Percentiles rank a stretch among this genome's conserved stretches.
Evolutionary conservation across 2,888 invertebrate species (phyloP).

Genomic region (Azorinus chamasolen): DNA sequence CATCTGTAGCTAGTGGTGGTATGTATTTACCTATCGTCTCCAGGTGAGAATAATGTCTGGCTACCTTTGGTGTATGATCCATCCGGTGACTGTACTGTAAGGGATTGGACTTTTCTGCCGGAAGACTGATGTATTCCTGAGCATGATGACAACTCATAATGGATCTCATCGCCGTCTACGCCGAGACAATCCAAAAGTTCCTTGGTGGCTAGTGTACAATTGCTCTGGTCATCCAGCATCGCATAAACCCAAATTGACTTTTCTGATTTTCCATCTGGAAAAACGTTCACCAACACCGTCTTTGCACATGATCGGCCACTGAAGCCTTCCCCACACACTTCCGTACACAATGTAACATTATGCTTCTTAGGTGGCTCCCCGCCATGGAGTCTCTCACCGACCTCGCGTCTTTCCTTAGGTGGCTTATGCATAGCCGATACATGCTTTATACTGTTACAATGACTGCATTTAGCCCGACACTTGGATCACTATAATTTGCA

Average conservation of each 20-base stretch:
- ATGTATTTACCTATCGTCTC: neutral
- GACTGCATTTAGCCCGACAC: conserved; percentile 9
- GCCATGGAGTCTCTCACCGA: conserved; percentile 1
- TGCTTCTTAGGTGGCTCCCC: neutral
- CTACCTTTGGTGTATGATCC: conserved; percentile 39
- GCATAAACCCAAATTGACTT: conserved; percentile 28
- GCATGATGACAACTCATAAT: conserved; percentile 27
- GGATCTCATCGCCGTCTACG: neutral
- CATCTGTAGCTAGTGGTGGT: neutral
- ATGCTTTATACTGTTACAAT: conserved; percentile 9
- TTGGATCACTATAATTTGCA: neutral
- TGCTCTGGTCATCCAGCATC: conserved; percentile 50
- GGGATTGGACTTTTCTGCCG: no score
- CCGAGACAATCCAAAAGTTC: conserved; percentile 27
- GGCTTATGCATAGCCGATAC: conserved; percentile 17
- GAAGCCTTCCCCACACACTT: conserved; percentile 10
- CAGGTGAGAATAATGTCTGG: neutral
- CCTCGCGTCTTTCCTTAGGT: neutral
- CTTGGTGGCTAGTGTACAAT: conserved; percentile 20
- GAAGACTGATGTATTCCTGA: neutral
- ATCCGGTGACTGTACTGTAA: no score
- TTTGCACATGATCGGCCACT: conserved; percentile 43
- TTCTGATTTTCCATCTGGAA: neutral
- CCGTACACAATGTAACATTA: conserved; percentile 34
- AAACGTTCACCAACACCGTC: conserved; percentile 31